phyloP scores from a whole-genome alignment of 2,797 vertebrate genomes.

The Enoplosus armatus region DNA sequence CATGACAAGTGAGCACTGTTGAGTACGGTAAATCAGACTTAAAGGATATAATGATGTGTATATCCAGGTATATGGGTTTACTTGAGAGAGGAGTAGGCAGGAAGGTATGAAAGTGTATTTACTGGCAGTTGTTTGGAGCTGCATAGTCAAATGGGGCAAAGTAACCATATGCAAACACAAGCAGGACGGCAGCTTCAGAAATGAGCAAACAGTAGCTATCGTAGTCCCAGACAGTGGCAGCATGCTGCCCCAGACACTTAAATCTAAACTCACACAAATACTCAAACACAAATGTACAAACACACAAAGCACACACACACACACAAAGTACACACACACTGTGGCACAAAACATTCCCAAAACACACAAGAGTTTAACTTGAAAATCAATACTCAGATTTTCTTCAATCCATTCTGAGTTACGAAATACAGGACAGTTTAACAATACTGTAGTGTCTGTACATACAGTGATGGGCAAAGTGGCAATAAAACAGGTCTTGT shows the following conservation, averaged over 20 bases:
- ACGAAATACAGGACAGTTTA: constrained; percentile 1
- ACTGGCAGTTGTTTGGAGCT: constrained; percentile 50
- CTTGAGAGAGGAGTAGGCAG: not conserved
- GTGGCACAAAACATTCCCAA: constrained; percentile 6
- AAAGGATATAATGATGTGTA: constrained; percentile 12
- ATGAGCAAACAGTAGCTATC: constrained; percentile 72
- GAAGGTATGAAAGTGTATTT: constrained; percentile 20
- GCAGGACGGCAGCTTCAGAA: constrained; percentile 62
- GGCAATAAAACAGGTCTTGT: constrained; percentile 61
- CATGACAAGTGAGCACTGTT: not conserved
- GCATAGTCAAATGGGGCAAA: constrained; percentile 62
- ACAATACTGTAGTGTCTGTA: constrained; percentile 1
- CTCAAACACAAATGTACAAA: constrained; percentile 36
- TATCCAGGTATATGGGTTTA: constrained; percentile 5
- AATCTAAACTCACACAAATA: constrained; percentile 43
- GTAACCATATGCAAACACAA: constrained; percentile 70
- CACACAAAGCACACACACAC: constrained; percentile 23
- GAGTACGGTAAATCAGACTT: not conserved
- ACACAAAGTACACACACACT: constrained; percentile 16
- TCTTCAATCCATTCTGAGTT: constrained; percentile 16
- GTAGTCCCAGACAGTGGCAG: constrained; percentile 66
- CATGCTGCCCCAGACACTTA: constrained; percentile 36
- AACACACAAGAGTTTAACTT: not conserved
- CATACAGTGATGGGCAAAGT: constrained; percentile 18
- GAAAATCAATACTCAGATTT: not conserved